These are phyloP conservation scores for Bolinopsis microptera DNA, from an alignment of 37 sponge, comb jelly and placozoan genomes.

Conservation along the genomic window DNA sequence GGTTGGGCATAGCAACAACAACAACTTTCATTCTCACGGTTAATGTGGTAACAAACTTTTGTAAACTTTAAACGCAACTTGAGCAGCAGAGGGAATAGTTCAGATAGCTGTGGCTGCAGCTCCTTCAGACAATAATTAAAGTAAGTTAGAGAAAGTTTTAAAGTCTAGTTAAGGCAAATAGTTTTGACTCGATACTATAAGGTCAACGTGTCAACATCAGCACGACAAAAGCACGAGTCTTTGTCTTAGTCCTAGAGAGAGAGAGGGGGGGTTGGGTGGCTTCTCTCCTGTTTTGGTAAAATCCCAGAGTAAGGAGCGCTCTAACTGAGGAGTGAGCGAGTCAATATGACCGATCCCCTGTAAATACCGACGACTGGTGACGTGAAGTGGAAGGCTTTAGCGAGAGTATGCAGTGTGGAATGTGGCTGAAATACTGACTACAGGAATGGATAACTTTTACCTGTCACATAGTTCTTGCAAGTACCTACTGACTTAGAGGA, in stretches of 20 bases:
- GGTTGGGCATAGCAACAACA: background rate
- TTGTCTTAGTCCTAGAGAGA: background rate
- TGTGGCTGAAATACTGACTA: too few species aligned
- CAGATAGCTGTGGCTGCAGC: too few species aligned
- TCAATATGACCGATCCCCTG: too few species aligned
- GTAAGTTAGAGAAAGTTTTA: background rate
- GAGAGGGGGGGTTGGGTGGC: background rate
- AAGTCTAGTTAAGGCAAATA: background rate
- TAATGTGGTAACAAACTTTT: background rate
- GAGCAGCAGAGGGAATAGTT: background rate
- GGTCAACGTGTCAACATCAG: background rate
- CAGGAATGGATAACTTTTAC: too few species aligned
- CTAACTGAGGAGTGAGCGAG: background rate
- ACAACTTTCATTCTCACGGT: background rate
- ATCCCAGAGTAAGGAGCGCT: background rate
- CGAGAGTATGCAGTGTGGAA: too few species aligned
- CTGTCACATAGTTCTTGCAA: too few species aligned
- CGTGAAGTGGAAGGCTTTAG: too few species aligned
- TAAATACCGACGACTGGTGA: too few species aligned
- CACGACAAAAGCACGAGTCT: background rate
- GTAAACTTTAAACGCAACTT: background rate
- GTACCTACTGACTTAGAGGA: too few species aligned
- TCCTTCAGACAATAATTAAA: background rate
- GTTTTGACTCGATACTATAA: background rate
- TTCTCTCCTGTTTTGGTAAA: background rate